Conservation (phyloP, 2,888 invertebrate genomes). For the Caenorhabditis angaria region DNA sequence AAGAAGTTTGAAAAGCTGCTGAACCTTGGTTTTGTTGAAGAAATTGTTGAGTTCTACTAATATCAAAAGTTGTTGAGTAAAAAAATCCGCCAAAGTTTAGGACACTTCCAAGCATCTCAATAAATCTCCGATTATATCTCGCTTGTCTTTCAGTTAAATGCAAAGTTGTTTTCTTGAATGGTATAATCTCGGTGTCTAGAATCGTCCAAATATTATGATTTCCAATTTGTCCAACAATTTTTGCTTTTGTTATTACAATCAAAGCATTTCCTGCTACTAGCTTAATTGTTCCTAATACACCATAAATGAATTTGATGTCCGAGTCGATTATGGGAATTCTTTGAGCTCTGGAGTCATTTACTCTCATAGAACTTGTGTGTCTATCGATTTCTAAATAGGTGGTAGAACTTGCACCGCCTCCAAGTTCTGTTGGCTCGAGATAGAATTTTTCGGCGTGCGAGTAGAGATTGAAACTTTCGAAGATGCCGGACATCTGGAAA, state of each 20-base stretch:
- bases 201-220: constrained; percentile 67
- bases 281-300: constrained; percentile 67
- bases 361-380: constrained; percentile 42
- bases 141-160: constrained; percentile 83
- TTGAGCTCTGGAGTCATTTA: constrained; percentile 44
- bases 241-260: constrained; percentile 63
- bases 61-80: constrained; percentile 82
- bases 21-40: constrained; percentile 73
- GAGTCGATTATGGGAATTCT: constrained; percentile 64
- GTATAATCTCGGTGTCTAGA: constrained; percentile 76
- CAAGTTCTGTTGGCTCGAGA: constrained; percentile 64
- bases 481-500: too few relatives aligned
- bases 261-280: constrained; percentile 65
- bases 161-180: constrained; percentile 84
- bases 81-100: constrained; percentile 87
- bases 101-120: constrained; percentile 85
- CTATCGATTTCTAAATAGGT: constrained; percentile 66
- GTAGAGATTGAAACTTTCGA: constrained; percentile 60
- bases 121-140: constrained; percentile 83
- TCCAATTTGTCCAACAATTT: constrained; percentile 63
- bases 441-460: constrained; percentile 64
- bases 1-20: constrained; percentile 55
- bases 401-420: constrained; percentile 53
- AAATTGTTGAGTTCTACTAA: constrained; percentile 55
- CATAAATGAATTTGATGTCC: constrained; percentile 64